Percentiles rank a stretch among this genome's conserved stretches.
Evolutionary conservation across 92 coral and sea anemone species (phyloP).

Genomic region (Heliopora coerulea): DNA sequence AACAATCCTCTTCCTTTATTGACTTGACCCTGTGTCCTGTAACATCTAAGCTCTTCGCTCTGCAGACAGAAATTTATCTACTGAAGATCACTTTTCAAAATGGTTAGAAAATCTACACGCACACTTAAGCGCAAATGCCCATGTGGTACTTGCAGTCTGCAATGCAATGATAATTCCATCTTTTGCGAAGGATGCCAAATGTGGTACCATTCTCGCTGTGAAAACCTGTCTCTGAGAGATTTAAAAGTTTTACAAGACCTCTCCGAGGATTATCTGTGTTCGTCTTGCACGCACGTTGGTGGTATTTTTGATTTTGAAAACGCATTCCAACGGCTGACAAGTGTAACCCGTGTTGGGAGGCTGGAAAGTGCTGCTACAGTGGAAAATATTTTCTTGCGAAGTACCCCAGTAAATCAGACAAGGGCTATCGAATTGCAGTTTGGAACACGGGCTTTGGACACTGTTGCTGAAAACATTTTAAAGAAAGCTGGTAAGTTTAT

Average conservation of each 20-base stretch:
- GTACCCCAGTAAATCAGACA: background rate
- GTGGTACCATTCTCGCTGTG: constrained; percentile 12
- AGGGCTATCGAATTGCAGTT: constrained; percentile 10
- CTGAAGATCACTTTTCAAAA: background rate
- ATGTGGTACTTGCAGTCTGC: constrained; percentile 23
- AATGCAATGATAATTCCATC: constrained; percentile 12
- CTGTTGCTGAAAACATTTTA: constrained; percentile 10
- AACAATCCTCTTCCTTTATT: background rate
- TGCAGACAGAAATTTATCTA: too few species aligned
- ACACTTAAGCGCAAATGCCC: constrained; percentile 6
- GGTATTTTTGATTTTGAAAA: background rate
- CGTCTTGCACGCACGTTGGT: constrained; percentile 23
- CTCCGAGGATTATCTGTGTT: constrained; percentile 19
- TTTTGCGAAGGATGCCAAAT: constrained; percentile 10
- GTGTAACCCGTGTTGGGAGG: background rate
- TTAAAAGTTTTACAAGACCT: background rate
- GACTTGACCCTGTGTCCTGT: too few species aligned
- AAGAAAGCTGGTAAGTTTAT: constrained; percentile 2
- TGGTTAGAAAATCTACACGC: constrained; percentile 20
- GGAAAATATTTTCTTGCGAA: constrained; percentile 7
- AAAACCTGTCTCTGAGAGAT: background rate
- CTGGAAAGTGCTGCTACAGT: constrained; percentile 21
- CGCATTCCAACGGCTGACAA: background rate
- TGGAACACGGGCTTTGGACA: background rate
- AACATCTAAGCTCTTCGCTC: background rate